These are phyloP conservation scores for Pelmatolapia mariae DNA, from an alignment of 2,113 vertebrate species.

Conservation along the genomic window DNA sequence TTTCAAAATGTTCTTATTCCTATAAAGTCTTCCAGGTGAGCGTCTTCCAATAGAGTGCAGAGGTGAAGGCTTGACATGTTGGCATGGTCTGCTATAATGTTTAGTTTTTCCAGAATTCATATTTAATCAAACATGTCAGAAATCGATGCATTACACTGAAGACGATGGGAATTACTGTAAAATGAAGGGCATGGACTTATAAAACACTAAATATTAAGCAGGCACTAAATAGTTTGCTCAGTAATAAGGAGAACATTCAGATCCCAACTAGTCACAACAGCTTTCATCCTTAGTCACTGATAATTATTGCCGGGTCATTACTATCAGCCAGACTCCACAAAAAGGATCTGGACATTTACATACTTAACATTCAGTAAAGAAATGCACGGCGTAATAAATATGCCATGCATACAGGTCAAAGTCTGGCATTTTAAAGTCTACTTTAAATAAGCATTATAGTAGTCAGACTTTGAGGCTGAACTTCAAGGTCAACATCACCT, in stretches of 20 bases:
- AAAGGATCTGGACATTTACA: background rate
- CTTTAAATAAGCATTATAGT: background rate
- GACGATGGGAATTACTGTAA: background rate
- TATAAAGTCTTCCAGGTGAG: background rate
- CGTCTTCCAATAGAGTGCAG: background rate
- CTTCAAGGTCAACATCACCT: background rate
- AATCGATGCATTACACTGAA: background rate
- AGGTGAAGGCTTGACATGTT: background rate
- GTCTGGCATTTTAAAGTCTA: background rate
- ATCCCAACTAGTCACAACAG: background rate
- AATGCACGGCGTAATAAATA: background rate
- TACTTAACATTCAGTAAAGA: background rate
- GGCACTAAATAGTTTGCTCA: background rate
- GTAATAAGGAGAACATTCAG: background rate
- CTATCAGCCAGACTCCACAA: background rate
- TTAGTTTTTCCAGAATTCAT: background rate
- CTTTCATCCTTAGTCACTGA: background rate
- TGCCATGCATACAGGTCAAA: background rate
- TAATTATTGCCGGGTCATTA: background rate
- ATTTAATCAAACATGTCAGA: background rate
- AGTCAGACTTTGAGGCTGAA: background rate
- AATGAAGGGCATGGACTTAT: background rate
- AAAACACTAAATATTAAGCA: background rate
- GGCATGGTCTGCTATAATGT: background rate
- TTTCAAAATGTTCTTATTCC: background rate